Percentiles rank a stretch among this genome's conserved stretches.
Evolutionary conservation across 2,113 vertebrate species (phyloP).

Genomic region (Halichoeres trimaculatus): DNA sequence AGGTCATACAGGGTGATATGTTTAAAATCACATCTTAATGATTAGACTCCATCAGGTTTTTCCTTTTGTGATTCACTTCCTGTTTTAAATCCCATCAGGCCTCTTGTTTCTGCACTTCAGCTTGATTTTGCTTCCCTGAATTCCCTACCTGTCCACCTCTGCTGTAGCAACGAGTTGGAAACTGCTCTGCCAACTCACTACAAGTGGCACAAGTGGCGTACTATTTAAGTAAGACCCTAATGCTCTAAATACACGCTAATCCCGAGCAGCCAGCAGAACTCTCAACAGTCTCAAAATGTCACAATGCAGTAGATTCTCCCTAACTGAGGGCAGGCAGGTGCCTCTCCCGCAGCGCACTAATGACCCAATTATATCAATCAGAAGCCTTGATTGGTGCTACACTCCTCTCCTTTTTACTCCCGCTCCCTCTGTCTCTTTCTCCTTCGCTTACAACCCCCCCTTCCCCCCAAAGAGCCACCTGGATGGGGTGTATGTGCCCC

Average conservation of each 20-base stretch:
- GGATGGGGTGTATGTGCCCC: conserved; percentile 63
- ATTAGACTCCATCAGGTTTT: too few relatives aligned
- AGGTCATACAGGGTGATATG: too few relatives aligned
- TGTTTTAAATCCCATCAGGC: conserved; percentile 1
- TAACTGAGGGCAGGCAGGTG: conserved; percentile 80
- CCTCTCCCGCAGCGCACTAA: conserved; percentile 82
- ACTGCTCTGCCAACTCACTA: conserved; percentile 21
- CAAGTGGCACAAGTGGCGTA: conserved; percentile 44
- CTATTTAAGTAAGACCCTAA: conserved; percentile 69
- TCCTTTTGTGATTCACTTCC: not conserved
- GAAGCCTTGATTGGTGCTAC: conserved; percentile 80
- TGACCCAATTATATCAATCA: conserved; percentile 86
- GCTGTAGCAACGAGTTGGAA: not conserved
- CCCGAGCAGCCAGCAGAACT: conserved; percentile 69
- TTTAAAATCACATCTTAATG: too few relatives aligned
- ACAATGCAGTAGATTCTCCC: conserved; percentile 77
- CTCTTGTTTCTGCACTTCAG: not conserved
- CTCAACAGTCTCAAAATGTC: conserved; percentile 76
- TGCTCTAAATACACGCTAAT: conserved; percentile 73
- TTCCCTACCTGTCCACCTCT: not conserved
- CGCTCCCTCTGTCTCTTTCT: conserved; percentile 36
- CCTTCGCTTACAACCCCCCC: conserved; percentile 46
- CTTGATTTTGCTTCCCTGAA: not conserved
- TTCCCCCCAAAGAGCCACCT: conserved; percentile 70
- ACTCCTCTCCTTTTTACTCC: conserved; percentile 63